Percentiles rank a stretch among this genome's conserved stretches.
phyloP scores from a whole-genome alignment of 2,113 vertebrate species.

The Sebastes fasciatus region DNA sequence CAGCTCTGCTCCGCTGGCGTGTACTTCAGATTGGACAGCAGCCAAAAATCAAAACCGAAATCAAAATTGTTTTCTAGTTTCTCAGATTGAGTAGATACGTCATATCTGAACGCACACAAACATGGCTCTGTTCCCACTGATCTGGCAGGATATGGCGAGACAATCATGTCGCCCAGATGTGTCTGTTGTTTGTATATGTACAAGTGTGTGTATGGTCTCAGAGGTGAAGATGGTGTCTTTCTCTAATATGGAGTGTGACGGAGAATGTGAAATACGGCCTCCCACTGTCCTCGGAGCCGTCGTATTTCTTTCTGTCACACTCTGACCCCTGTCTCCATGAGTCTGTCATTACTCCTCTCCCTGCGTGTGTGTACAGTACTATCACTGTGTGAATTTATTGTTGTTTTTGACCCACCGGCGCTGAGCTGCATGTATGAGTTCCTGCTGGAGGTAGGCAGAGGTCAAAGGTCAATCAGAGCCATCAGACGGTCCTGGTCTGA shows the following conservation, averaged over 20 bases:
- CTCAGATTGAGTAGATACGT: background rate
- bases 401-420: conserved; percentile 23
- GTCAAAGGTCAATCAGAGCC: conserved; percentile 54
- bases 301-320: conserved; percentile 40
- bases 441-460: conserved; percentile 39
- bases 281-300: conserved; percentile 9
- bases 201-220: conserved; percentile 2
- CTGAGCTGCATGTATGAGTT: conserved; percentile 22
- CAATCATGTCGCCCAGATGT: background rate
- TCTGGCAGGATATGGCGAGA: background rate
- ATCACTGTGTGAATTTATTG: conserved; percentile 30
- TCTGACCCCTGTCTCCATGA: conserved; percentile 2
- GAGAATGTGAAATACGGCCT: conserved; percentile 52
- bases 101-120: conserved; percentile 6
- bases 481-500: conserved; percentile 7
- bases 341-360: conserved; percentile 28
- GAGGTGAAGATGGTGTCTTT: background rate
- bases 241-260: conserved; percentile 18
- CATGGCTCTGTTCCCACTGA: conserved; percentile 13
- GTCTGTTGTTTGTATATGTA: conserved; percentile 1
- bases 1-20: background rate
- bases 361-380: background rate
- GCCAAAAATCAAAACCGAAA: background rate
- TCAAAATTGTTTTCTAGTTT: background rate
- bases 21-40: conserved; percentile 10